Base-by-base conservation (phyloP, 2,888 invertebrate genomes). In the Drosophila imparisetae region DNA sequence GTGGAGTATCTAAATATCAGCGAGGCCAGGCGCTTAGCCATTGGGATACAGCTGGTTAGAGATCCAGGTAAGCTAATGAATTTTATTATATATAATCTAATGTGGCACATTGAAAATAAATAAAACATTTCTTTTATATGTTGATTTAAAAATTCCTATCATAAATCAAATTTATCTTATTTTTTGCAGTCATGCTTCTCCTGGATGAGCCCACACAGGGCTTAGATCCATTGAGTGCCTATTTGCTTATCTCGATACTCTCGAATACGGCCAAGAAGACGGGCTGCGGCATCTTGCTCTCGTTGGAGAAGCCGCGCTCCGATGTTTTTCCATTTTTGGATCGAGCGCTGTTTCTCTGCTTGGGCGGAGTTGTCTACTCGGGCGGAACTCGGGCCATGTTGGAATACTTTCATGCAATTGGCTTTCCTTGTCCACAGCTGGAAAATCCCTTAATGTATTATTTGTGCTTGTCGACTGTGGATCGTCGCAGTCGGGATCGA, bases 361-460 rank as follows among this genome's bases (percentile, higher is more conserved):
- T 98, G 42, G 98, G 98, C 0, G 97, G 98, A 86, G 96, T 98
- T 36, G 98, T 98, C 5, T 98, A 97, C 92, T 96, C 97, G 0
- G 98, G 98, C 0, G 97, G 97, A 13, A 98, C 98, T 0, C 94
- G 98, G 61, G 96, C 98, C 83, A 97, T 99, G 95, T 94, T 99
- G 71, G 97, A 98, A 91, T 99, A 99, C 93, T 99, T 99, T 93
- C 96, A 97, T 65, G 96, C 96, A 76, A 98, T 99, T 80, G 99
- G 99, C 3, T 98, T 98, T 92, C 98, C 98, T 0, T 99, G 99
- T 92, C 99, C 99, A 0, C 97, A 98, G 91, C 94, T 98, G 57
- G 99, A 99, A 92, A 99, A 99, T 93, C 99, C 99, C 0, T 94
- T 99, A n/a, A 98, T 98, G 97, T 99, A 98, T 93, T 99, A 98